Base-by-base conservation (phyloP, 2,113 vertebrate genomes). In the Leptosomus discolor region DNA sequence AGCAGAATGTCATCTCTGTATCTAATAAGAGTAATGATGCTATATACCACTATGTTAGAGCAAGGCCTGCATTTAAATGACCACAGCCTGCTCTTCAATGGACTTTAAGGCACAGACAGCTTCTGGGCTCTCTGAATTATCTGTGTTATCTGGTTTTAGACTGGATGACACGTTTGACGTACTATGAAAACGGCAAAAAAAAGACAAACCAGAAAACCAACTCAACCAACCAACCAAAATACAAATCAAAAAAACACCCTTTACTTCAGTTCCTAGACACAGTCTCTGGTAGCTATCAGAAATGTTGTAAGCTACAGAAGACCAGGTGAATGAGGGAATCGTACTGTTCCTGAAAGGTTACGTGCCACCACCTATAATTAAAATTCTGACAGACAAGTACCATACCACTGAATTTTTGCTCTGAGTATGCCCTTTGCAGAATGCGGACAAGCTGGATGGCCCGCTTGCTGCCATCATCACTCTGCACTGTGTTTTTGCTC, bases 201-300 rank as follows among this genome's bases (percentile, higher is more conserved):
- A n/a, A n/a, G n/a, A n/a, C n/a, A n/a, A n/a, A 58, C 16, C 45
- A 46, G 45, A 24, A 32, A 51, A 32, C 2, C 16, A 39, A 57
- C 34, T 5, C 27, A 76, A 70, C 7, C 12, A 63, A 50, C 3
- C 34, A 78, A 77, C 3, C 14, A 34, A 73, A 27, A 27, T 26
- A 11, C 2, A 24, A 39, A 48, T 4, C 0, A 27, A 39, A 39
- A 26, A 3, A 2, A 0, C 6, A 36, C 10, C 11, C 5, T 58
- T 45, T 54, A 29, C 21, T 57, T 81, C 20, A 45, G 15, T 43
- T 57, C 19, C 37, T 48, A 63, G 16, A 63, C n/a, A 82, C 9
- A 24, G 22, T n/a, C 23, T 36, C 24, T 10, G 18, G 7, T 17
- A 36, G 41, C 27, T 84, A 15, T 26, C 20, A 65, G 36, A 23